These are phyloP conservation scores for Morpho helenor DNA, from an alignment of 2,888 invertebrate species.

Conservation along the genomic window DNA sequence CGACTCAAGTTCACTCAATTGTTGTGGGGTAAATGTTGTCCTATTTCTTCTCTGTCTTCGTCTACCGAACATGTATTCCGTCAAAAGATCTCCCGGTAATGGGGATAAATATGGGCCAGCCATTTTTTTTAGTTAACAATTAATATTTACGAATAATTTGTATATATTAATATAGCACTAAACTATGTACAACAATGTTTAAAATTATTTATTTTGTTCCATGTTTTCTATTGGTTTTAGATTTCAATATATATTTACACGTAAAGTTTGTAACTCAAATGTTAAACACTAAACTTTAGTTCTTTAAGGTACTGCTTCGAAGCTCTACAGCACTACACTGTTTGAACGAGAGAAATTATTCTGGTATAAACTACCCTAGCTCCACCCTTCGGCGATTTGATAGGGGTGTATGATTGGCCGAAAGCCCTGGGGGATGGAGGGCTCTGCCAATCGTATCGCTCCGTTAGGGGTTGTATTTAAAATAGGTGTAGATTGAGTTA, in stretches of 20 bases:
- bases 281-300: constrained; percentile 24
- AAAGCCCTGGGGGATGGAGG: constrained; percentile 59
- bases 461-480: constrained; percentile 52
- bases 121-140: constrained; percentile 66
- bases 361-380: constrained; percentile 63
- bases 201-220: not conserved
- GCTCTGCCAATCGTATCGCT: constrained; percentile 52
- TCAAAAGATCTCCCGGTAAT: constrained; percentile 91
- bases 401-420: constrained; percentile 52
- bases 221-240: not conserved
- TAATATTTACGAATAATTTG: not conserved
- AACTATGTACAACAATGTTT: not conserved
- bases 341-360: constrained; percentile 57
- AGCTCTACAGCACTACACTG: constrained; percentile 55
- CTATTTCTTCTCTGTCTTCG: constrained; percentile 93
- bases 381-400: constrained; percentile 63
- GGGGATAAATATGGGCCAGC: constrained; percentile 93
- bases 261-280: constrained; percentile 22
- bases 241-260: not conserved
- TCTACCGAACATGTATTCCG: constrained; percentile 95
- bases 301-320: constrained; percentile 32
- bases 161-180: not conserved
- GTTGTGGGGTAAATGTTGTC: constrained; percentile 96
- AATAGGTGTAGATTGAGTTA: constrained; percentile 76
- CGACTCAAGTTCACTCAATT: constrained; percentile 93